Evolutionary conservation across 2,888 invertebrate species (phyloP).

Genomic region (Nemotelus nigrinus): DNA sequence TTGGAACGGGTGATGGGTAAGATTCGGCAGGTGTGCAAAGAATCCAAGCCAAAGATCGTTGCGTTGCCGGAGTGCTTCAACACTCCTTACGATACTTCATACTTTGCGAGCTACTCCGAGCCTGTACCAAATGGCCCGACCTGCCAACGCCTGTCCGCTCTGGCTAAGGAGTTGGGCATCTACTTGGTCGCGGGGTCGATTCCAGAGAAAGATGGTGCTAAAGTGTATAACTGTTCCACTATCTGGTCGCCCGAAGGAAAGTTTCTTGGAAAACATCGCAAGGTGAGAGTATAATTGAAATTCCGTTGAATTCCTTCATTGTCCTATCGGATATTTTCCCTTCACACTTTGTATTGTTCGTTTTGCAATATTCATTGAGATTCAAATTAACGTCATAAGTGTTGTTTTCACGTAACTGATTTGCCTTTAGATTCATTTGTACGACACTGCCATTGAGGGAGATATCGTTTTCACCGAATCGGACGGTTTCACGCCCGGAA

Average conservation of each 20-base stretch:
- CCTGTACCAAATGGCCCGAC: constrained; percentile 85
- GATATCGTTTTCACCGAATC: constrained; percentile 92
- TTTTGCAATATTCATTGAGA: no score
- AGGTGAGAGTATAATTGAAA: not conserved
- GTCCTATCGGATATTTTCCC: no score
- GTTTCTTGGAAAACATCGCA: constrained; percentile 3
- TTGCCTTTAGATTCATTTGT: constrained; percentile 81
- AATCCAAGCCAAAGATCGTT: constrained; percentile 70
- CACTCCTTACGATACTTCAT: constrained; percentile 86
- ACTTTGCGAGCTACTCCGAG: constrained; percentile 87
- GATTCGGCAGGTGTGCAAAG: constrained; percentile 73
- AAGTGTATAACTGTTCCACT: constrained; percentile 86
- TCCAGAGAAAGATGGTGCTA: constrained; percentile 77
- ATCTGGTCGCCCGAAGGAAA: constrained; percentile 85
- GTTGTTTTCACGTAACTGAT: not conserved
- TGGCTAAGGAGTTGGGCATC: constrained; percentile 79
- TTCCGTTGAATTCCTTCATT: not conserved
- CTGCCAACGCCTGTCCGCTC: constrained; percentile 73
- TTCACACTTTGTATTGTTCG: no score
- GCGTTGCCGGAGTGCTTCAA: constrained; percentile 91
- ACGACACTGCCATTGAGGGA: constrained; percentile 92
- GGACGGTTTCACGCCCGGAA: constrained; percentile 80
- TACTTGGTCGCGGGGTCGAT: constrained; percentile 90
- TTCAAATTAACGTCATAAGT: no score
- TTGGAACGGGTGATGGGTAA: constrained; percentile 73